A percentile compares a stretch with the other conserved stretches of the same genome.
Evolutionary conservation across 1,140 invertebrate species (phyloP).

Genomic region (Cydia fagiglandana): DNA sequence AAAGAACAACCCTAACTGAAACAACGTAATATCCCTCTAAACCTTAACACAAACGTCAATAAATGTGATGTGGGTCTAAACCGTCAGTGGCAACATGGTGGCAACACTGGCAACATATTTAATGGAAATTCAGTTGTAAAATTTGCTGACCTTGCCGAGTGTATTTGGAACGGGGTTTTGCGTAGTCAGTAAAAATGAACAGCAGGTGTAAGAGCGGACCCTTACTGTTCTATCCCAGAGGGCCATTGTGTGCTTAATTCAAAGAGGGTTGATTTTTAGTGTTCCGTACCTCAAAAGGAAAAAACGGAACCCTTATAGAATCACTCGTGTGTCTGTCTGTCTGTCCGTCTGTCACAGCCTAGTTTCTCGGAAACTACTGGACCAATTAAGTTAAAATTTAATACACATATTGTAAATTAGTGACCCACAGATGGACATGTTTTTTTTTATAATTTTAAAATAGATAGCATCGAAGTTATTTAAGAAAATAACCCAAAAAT

Average conservation of each 20-base stretch:
- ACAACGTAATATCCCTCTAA: conserved; percentile 18
- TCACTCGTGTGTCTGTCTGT: too few species aligned
- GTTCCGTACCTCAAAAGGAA: too few species aligned
- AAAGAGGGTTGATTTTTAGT: too few species aligned
- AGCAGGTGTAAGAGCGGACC: neutral
- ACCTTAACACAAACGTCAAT: conserved; percentile 20
- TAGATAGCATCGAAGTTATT: too few species aligned
- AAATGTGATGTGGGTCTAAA: conserved; percentile 24
- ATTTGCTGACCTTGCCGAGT: conserved; percentile 10
- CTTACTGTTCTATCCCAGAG: neutral
- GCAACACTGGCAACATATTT: neutral
- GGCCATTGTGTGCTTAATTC: neutral
- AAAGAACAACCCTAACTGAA: conserved; percentile 1
- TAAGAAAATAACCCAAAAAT: too few species aligned
- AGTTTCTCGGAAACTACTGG: too few species aligned
- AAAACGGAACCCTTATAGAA: too few species aligned
- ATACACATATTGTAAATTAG: too few species aligned
- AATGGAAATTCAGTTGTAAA: conserved; percentile 18
- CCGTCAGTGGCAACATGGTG: neutral
- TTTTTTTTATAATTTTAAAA: too few species aligned
- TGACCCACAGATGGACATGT: too few species aligned
- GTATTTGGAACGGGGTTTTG: neutral
- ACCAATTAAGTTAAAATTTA: too few species aligned
- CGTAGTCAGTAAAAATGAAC: conserved; percentile 16
- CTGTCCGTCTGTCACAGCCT: too few species aligned